phyloP scores from a whole-genome alignment of 2,888 invertebrate species.

The Tachystola acroxantha region DNA sequence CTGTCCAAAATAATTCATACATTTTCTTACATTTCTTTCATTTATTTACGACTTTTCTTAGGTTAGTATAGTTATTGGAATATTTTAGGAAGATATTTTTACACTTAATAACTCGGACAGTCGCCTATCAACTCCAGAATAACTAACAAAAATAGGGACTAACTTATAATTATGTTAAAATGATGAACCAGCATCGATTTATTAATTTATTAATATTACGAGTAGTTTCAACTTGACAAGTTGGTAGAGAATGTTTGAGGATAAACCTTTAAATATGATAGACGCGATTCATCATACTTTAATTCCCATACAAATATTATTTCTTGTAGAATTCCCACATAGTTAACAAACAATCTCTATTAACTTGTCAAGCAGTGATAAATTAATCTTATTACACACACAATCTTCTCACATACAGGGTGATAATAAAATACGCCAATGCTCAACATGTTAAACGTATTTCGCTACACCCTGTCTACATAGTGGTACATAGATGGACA shows the following conservation, averaged over 20 bases:
- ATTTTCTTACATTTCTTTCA: no score
- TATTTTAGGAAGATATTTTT: no score
- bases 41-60: no score
- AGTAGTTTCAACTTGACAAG: background rate
- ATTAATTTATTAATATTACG: background rate
- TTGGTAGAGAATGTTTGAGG: background rate
- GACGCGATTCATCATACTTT: no score
- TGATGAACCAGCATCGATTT: constrained; percentile 31
- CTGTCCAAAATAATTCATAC: constrained; percentile 11
- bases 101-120: constrained; percentile 4
- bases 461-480: no score
- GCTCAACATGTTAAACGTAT: no score
- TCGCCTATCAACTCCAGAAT: constrained; percentile 15
- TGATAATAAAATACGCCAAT: background rate
- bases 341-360: background rate
- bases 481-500: background rate
- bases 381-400: background rate
- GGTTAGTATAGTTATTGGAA: no score
- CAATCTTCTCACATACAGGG: background rate
- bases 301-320: no score
- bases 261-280: no score
- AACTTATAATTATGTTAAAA: constrained; percentile 8
- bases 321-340: no score
- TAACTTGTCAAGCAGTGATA: background rate
- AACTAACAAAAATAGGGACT: constrained; percentile 1